Evolutionary conservation across 2,113 vertebrate genomes (phyloP).

Genomic region (Eupsittula cactorum): DNA sequence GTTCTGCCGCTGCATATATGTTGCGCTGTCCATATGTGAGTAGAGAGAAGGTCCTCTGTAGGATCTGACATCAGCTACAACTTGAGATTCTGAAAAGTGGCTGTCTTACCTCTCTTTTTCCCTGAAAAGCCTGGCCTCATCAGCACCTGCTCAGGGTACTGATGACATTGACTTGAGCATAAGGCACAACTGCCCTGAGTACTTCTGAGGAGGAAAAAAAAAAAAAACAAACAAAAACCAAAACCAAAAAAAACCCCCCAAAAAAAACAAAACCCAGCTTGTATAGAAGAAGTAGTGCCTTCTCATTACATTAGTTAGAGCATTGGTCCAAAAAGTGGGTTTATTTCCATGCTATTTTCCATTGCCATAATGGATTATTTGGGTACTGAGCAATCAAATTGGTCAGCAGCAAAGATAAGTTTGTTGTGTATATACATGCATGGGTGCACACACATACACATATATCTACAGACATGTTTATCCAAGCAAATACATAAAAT

Average conservation of each 20-base stretch:
- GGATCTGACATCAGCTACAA: neutral
- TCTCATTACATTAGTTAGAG: rapidly evolving
- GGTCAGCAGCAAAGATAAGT: neutral
- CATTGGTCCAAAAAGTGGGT: neutral
- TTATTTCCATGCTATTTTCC: neutral
- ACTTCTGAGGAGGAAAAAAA: neutral
- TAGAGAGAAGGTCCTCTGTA: neutral
- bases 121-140: neutral
- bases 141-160: neutral
- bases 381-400: rapidly evolving
- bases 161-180: neutral
- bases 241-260: too few species aligned
- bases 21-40: neutral
- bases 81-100: neutral
- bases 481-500: neutral
- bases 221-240: too few species aligned
- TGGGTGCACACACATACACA: rapidly evolving
- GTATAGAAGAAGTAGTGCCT: neutral
- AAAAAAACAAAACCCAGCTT: neutral
- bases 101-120: neutral
- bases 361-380: neutral
- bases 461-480: rapidly evolving
- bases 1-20: neutral
- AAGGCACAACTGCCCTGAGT: neutral
- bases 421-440: neutral